These are phyloP conservation scores for Poeciliopsis infans DNA, from an alignment of 2,797 vertebrate species.

Conservation along the genomic window DNA sequence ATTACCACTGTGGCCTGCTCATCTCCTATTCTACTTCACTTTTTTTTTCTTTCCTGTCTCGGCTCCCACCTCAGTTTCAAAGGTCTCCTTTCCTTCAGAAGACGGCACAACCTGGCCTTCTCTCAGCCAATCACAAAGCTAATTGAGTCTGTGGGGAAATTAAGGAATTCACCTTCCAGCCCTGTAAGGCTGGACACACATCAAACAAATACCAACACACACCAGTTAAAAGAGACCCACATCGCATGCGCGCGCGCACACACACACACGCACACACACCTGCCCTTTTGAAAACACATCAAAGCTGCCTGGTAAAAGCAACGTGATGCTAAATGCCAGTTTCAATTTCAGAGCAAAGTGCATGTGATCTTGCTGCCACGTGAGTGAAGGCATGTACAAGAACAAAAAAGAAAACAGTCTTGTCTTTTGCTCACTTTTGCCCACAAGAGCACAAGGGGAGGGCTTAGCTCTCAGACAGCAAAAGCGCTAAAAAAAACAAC, in stretches of 20 bases:
- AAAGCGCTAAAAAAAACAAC: slow-evolving; percentile 37
- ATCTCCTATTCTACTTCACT: slow-evolving; percentile 77
- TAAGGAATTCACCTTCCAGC: slow-evolving; percentile 81
- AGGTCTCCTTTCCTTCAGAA: slow-evolving; percentile 78
- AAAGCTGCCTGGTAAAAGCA: slow-evolving; percentile 71
- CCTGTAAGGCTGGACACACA: slow-evolving; percentile 81
- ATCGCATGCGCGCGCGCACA: neutral
- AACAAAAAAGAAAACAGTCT: slow-evolving; percentile 34
- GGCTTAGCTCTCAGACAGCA: slow-evolving; percentile 17
- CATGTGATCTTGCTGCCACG: slow-evolving; percentile 68
- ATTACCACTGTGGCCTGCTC: slow-evolving; percentile 71
- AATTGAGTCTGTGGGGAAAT: slow-evolving; percentile 82
- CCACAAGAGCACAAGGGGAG: slow-evolving; percentile 35
- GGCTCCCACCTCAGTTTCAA: slow-evolving; percentile 74
- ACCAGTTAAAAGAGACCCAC: slow-evolving; percentile 58
- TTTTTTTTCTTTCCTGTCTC: slow-evolving; percentile 19
- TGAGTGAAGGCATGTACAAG: slow-evolving; percentile 58
- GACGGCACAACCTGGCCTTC: slow-evolving; percentile 77
- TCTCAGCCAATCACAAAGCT: slow-evolving; percentile 82
- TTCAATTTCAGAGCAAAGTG: slow-evolving; percentile 75
- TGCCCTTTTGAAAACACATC: slow-evolving; percentile 77
- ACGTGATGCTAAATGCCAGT: slow-evolving; percentile 77
- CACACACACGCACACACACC: slow-evolving; percentile 51
- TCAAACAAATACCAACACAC: slow-evolving; percentile 80
- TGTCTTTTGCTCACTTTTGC: slow-evolving; percentile 27